These are phyloP conservation scores for Montipora capricornis DNA, from an alignment of 64 coral and sea anemone species.

Conservation along the genomic window DNA sequence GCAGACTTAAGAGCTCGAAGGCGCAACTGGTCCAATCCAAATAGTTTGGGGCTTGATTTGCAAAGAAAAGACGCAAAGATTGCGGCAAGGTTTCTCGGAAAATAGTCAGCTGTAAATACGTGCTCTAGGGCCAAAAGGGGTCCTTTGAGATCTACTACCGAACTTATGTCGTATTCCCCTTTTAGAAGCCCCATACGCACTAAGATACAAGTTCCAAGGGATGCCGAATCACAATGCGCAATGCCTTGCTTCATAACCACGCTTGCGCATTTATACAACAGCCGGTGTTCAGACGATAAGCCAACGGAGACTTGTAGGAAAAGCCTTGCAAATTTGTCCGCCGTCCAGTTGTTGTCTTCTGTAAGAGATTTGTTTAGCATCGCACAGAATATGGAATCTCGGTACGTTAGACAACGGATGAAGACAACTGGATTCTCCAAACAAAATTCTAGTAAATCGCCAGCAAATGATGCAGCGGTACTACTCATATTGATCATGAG, in stretches of 20 bases:
- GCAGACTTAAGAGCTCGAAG: slow-evolving; percentile 65
- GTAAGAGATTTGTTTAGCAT: background rate
- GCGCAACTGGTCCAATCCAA: slow-evolving; percentile 37
- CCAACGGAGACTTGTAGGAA: slow-evolving; percentile 35
- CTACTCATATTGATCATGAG: background rate
- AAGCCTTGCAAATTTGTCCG: slow-evolving; percentile 42
- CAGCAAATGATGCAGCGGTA: background rate
- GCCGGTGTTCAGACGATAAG: background rate
- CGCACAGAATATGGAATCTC: background rate
- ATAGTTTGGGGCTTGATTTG: slow-evolving; percentile 46
- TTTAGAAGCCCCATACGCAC: slow-evolving; percentile 88
- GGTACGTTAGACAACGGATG: background rate
- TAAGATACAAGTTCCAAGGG: slow-evolving; percentile 65
- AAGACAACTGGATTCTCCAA: background rate
- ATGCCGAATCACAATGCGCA: background rate
- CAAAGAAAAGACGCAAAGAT: slow-evolving; percentile 84
- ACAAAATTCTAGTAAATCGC: background rate
- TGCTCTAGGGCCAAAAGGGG: slow-evolving; percentile 64
- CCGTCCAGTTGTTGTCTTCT: background rate
- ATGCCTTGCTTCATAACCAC: slow-evolving; percentile 7
- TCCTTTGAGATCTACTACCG: slow-evolving; percentile 27
- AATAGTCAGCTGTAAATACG: slow-evolving; percentile 58
- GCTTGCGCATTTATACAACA: background rate
- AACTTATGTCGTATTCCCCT: slow-evolving; percentile 26
- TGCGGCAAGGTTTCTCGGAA: slow-evolving; percentile 65